Evolutionary conservation across 53 echinoderm and acorn worm species (phyloP), one percentile per base, ranked within the genome.

Genomic region (Mesocentrotus franciscanus): DNA sequence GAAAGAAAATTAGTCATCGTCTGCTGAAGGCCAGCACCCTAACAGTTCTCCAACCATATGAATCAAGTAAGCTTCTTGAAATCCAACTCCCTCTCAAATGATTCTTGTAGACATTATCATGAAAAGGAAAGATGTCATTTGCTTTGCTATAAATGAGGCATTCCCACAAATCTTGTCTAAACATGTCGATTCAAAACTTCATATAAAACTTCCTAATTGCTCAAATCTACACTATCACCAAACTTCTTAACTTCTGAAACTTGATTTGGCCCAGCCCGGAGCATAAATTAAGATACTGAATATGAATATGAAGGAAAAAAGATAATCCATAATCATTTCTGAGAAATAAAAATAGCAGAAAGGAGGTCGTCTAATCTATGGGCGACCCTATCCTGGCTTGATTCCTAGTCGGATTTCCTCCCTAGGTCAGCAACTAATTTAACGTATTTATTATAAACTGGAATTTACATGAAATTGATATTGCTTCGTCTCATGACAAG

Each of bases 321-420:
- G 58, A 57, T 87, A 58, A 87, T 87, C 58, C 87, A 56, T 57
- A 87, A 20, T 84, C 58, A 58, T 87, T 87, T 87, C 81, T 58
- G 64, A 91, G 91, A 58, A 91, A 66, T 36, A 91, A 39, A 64
- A 91, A 91, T 91, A 91, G 91, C 64, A 35, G 12, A 91, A 91
- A 91, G 91, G 91, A 91, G 91, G 91, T 62, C 66, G 91, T 66
- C 66, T 91, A 91, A 91, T 91, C 91, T 91, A 17, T 29, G 35
- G 66, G 61, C 91, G 91, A 66, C 91, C 66, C 66, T 32, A 27
- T 92, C 42, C 75, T 92, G 92, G 92, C 71, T 75, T 16, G 74
- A 68, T 56, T 92, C 71, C 92, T 92, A 22, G 58, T 24, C 56
- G 56, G 92, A 92, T 92, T 92, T 92, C 92, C 92, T 92, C 29